These are phyloP conservation scores for Kuschelorhynchus macadamiae DNA, from an alignment of 2,888 invertebrate species.

Conservation along the genomic window DNA sequence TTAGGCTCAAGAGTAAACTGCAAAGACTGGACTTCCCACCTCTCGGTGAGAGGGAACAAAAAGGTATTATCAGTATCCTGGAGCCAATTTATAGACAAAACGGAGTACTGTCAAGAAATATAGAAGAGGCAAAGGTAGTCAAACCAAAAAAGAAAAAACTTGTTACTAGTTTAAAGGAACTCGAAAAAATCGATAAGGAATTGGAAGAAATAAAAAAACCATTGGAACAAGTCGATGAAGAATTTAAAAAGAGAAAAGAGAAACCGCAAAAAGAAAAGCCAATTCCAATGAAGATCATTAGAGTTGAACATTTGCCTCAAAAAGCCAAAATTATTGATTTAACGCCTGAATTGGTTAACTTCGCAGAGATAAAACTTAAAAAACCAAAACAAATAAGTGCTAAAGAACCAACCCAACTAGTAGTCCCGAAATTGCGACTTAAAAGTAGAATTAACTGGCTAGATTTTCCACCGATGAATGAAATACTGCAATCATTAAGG, in stretches of 20 bases:
- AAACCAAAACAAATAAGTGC: conserved; percentile 60
- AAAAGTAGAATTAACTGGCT: conserved; percentile 78
- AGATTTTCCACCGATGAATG: conserved; percentile 66
- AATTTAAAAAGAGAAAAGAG: conserved; percentile 63
- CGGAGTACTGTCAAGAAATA: conserved; percentile 69
- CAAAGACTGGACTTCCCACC: conserved; percentile 70
- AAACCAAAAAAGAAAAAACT: conserved; percentile 62
- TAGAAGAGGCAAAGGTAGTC: conserved; percentile 67
- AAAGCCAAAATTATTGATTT: conserved; percentile 74
- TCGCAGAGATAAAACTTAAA: conserved; percentile 77
- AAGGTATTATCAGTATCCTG: conserved; percentile 61
- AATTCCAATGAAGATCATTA: conserved; percentile 58
- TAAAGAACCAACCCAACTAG: conserved; percentile 61
- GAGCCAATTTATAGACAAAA: conserved; percentile 62
- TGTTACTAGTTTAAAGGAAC: conserved; percentile 62
- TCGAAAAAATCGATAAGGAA: conserved; percentile 60
- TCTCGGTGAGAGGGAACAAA: conserved; percentile 59
- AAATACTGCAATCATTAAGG: conserved; percentile 60
- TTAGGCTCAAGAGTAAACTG: conserved; percentile 80
- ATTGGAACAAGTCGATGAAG: conserved; percentile 55
- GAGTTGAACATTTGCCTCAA: conserved; percentile 67
- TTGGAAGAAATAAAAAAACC: conserved; percentile 60
- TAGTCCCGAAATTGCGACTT: conserved; percentile 77
- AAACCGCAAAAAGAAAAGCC: conserved; percentile 62
- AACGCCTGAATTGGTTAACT: conserved; percentile 71